Evolutionary conservation across 2,888 invertebrate genomes (phyloP).

Genomic region (Strigamia crassipes): DNA sequence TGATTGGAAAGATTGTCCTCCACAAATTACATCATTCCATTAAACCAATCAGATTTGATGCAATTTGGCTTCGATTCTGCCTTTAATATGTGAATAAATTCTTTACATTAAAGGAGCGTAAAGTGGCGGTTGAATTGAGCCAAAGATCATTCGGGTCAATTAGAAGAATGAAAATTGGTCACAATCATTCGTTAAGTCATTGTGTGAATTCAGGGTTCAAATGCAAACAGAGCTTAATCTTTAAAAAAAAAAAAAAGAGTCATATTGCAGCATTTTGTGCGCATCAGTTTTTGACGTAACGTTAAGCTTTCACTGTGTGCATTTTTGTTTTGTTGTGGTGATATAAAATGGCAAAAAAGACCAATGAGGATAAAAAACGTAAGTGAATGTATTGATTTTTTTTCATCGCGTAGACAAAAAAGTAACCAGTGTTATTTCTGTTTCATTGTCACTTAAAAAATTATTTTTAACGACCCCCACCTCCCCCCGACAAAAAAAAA

Average conservation of each 20-base stretch:
- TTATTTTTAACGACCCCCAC: too few species aligned
- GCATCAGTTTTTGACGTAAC: neutral
- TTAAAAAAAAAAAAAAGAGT: neutral
- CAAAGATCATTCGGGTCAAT: conserved; percentile 12
- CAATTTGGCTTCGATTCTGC: conserved; percentile 33
- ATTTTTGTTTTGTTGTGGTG: neutral
- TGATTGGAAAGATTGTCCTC: neutral
- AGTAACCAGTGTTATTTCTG: too few species aligned
- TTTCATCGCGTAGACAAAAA: neutral
- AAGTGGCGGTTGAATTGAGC: neutral
- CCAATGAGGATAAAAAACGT: conserved; percentile 11
- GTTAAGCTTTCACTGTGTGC: neutral
- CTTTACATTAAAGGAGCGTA: neutral
- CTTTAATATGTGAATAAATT: neutral
- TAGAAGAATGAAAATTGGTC: conserved; percentile 7
- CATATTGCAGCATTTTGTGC: neutral
- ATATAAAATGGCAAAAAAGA: conserved; percentile 12
- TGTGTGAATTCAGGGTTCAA: conserved; percentile 31
- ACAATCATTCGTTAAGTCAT: conserved; percentile 29
- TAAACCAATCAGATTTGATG: neutral
- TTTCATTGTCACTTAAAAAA: too few species aligned
- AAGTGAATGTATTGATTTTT: neutral
- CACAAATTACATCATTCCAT: neutral
- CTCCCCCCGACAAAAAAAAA: too few species aligned
- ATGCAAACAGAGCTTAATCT: neutral